Base-by-base conservation (phyloP, 2,888 invertebrate genomes). In the Eupithecia insigniata region DNA sequence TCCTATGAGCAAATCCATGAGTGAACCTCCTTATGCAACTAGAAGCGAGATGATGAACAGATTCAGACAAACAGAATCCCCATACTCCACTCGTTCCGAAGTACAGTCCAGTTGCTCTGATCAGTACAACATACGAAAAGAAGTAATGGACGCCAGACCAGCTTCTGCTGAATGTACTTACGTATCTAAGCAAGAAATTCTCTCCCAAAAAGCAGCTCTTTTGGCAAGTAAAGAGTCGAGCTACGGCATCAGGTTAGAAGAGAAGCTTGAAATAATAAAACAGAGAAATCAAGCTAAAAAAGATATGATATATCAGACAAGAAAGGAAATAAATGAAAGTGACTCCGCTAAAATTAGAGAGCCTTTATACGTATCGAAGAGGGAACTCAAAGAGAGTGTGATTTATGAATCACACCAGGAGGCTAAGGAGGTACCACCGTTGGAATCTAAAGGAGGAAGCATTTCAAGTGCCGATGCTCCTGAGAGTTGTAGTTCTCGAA, bases 281-380 rank as follows among this genome's bases (percentile, higher is more conserved):
- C 93, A 94, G 82, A 90, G 94, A 76, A 95, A 95, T 78, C 94
- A 94, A 82, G 94, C 94, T 2, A 94, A 94, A 76, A 94, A 94
- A 75, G 94, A 95, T 77, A 89, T 93, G 87, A 94, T 94, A 75
- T 94, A 94, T 82, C 94, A 94, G 82, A 91, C 93, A 22, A 89
- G 94, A 78, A 91, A 93, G 78, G 94, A 95, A 81, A 91, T 90
- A 1, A 93, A 92, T 78, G 94, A 94, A 81, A 89, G 92, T 76
- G 94, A 93, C 79, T 81, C 92, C 1, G 83, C 85, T 66, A 94
- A 94, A 85, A 89, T 89, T 26, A 88, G 94, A 78, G 94, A 94
- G 78, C 94, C 94, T 4, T 83, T 94, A 67, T 95, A 95, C 77
- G 94, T 94, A 3, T 94, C 94, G 0, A 95, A 94, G 83, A 86